Evolutionary conservation across 2,888 invertebrate genomes (phyloP).

Genomic region (Coleophora flavipennella): DNA sequence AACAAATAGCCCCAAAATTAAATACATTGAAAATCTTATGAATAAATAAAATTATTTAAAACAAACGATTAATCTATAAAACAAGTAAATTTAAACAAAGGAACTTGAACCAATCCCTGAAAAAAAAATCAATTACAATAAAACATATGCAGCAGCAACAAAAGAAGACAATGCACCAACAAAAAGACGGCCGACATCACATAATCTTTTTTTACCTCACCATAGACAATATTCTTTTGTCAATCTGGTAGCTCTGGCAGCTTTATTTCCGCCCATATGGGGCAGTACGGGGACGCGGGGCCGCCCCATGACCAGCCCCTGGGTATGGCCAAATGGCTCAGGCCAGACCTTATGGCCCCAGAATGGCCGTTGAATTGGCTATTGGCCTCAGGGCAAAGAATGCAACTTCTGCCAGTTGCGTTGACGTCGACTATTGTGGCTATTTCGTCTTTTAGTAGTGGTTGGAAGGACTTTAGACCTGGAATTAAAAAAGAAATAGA

Average conservation of each 20-base stretch:
- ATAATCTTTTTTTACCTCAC: no score
- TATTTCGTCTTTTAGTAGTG: constrained; percentile 42
- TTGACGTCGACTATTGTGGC: constrained; percentile 44
- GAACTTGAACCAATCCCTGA: not conserved
- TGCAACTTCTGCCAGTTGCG: constrained; percentile 36
- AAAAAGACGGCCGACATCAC: constrained; percentile 22
- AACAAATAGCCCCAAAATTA: no score
- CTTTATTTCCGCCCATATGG: constrained; percentile 81
- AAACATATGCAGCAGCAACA: constrained; percentile 24
- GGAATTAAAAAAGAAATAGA: constrained; percentile 19
- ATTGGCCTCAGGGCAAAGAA: constrained; percentile 41
- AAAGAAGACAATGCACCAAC: constrained; percentile 30
- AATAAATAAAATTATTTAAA: no score
- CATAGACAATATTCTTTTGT: constrained; percentile 23
- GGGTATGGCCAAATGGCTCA: constrained; percentile 84
- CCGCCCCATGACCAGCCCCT: constrained; percentile 90
- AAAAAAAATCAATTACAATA: constrained; percentile 18
- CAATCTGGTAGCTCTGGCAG: constrained; percentile 61
- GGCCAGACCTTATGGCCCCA: constrained; percentile 78
- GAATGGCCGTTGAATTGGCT: constrained; percentile 65
- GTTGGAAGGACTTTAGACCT: constrained; percentile 45
- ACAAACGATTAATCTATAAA: no score
- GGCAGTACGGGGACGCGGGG: constrained; percentile 80
- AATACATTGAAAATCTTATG: no score
- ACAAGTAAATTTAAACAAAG: no score